Conservation (phyloP, 2,797 vertebrate species). For the Phrynocephalus forsythii region DNA sequence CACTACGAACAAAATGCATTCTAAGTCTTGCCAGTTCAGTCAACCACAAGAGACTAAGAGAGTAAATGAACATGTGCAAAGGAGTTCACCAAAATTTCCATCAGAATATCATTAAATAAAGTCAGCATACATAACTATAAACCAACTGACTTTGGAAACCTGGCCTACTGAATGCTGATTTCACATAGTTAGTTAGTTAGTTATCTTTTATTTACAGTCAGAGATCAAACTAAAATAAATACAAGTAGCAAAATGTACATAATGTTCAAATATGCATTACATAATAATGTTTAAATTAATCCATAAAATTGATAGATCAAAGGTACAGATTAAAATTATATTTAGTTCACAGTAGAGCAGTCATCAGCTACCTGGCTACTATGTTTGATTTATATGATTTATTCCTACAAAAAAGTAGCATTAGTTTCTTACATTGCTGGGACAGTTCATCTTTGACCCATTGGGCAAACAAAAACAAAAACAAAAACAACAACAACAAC, state of each 20-base stretch:
- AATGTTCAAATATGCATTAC: too few species aligned
- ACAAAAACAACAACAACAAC: too few species aligned
- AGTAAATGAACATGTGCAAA: background rate
- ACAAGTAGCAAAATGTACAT: too few species aligned
- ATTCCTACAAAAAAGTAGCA: conserved; percentile 69
- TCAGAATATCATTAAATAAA: background rate
- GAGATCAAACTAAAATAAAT: too few species aligned
- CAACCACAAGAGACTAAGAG: background rate
- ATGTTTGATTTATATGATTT: conserved; percentile 70
- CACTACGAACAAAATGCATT: background rate
- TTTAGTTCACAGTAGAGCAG: too few species aligned
- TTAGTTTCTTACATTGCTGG: conserved; percentile 52
- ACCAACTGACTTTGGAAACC: background rate
- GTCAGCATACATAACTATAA: background rate
- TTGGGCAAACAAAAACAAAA: conserved; percentile 7
- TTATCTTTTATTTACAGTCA: too few species aligned
- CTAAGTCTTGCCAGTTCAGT: background rate
- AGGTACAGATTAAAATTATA: too few species aligned
- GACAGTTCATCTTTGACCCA: conserved; percentile 50
- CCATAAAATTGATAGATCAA: too few species aligned
- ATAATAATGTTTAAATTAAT: too few species aligned
- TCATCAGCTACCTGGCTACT: too few species aligned
- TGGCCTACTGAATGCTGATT: background rate
- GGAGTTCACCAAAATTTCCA: background rate
- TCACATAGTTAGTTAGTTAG: background rate